Evolutionary conservation across 2,888 invertebrate genomes (phyloP), one percentile per base, ranked within the genome.

Genomic region (Cacoxenus indagator): DNA sequence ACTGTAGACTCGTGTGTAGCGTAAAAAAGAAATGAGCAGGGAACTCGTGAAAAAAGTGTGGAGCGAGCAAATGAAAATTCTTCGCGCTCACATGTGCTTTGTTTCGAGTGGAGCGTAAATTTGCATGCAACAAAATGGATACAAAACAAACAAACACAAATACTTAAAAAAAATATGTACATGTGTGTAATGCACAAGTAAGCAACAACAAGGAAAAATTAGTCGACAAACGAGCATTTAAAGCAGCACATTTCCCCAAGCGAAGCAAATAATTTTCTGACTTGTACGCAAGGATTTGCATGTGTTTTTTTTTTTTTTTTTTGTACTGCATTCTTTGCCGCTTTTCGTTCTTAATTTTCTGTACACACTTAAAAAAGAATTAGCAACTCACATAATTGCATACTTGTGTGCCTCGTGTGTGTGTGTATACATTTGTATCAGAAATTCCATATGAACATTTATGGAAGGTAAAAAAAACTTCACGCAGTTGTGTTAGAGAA

Each of bases 211-310:
- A 61, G 43, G 43, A 24, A 73, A 76, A 78, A 82, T 77, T 78
- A 73, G 81, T 80, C 76, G 70, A 81, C 72, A 74, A 70, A 70
- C 64, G 66, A 73, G 74, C 66, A 67, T 51, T 65, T 62, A 57
- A 51, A 61, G 51, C 48, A 67, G 27, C 67, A 22, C 64, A 14
- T n/a, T n/a, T n/a, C n/a, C n/a, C n/a, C n/a, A n/a, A n/a, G n/a
- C n/a, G n/a, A n/a, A n/a, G n/a, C n/a, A n/a, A n/a, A n/a, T n/a
- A n/a, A n/a, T n/a, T 45, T 51, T n/a, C 6, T 29, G 29, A 14
- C 29, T 29, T 57, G 57, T 14, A 9, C 14, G 37, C 8, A 37
- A 5, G 37, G 37, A 37, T 37, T 37, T 37, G 14, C 37, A 14
- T 4, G 5, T 31, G 31, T 9, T 31, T 31, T 9, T 31, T 37